Conservation (phyloP, 2,797 vertebrate species). For the Acipenser oxyrinchus region DNA sequence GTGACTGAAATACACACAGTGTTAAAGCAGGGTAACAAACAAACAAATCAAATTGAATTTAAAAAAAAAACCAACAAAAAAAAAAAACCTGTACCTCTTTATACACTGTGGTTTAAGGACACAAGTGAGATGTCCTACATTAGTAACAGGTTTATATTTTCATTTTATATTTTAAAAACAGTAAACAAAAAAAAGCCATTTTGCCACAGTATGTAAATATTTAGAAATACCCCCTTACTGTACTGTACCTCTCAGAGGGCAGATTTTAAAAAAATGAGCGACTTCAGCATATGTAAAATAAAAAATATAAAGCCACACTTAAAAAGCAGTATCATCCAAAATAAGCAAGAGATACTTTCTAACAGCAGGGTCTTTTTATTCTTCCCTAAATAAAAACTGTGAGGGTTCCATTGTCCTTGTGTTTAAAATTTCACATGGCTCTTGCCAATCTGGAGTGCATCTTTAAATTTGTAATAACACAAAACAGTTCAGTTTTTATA, state of each 20-base stretch:
- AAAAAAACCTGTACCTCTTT: slow-evolving; percentile 36
- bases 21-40: slow-evolving; percentile 11
- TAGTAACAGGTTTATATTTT: slow-evolving; percentile 58
- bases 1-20: slow-evolving; percentile 19
- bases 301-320: slow-evolving; percentile 63
- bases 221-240: slow-evolving; percentile 55
- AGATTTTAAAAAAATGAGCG: slow-evolving; percentile 50
- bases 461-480: slow-evolving; percentile 39
- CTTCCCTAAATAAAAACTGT: slow-evolving; percentile 12
- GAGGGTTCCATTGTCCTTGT: slow-evolving; percentile 48
- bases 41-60: slow-evolving; percentile 14
- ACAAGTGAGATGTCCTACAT: slow-evolving; percentile 51
- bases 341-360: slow-evolving; percentile 47
- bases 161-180: slow-evolving; percentile 58
- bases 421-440: slow-evolving; percentile 58
- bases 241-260: slow-evolving; percentile 46
- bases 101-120: slow-evolving; percentile 14
- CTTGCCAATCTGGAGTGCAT: slow-evolving; percentile 47
- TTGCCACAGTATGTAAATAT: slow-evolving; percentile 63
- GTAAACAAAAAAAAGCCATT: slow-evolving; percentile 45
- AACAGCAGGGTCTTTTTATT: slow-evolving; percentile 28
- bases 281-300: slow-evolving; percentile 59
- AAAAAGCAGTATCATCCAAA: slow-evolving; percentile 63
- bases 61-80: slow-evolving; percentile 9
- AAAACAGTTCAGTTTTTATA: slow-evolving; percentile 41